Base-by-base conservation (phyloP, 2,888 invertebrate species). In the Thumatha senex region DNA sequence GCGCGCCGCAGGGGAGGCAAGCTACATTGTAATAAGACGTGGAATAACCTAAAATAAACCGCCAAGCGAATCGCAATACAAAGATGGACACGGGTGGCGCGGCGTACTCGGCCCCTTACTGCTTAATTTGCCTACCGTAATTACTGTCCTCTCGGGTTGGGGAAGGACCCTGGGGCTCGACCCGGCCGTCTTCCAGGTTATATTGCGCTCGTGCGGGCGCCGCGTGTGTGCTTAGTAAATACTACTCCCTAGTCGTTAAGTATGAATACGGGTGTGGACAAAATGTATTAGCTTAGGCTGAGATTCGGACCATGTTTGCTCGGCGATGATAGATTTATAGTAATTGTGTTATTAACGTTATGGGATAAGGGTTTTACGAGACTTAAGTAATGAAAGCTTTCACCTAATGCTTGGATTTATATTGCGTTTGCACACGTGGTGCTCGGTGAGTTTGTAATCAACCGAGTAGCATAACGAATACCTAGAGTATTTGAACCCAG, bases 71-170 rank as follows among this genome's bases (percentile, higher is more conserved):
- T 69, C 69, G 72, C 74, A 71, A 81, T 71, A 86, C 86, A 87
- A 87, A 87, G 89, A 89, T 87, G 89, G 89, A 87, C 88, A 88
- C 78, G 80, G 74, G 63, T 67, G 79, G 76, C 63, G 80, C 74
- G 77, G 63, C 58, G 53, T 55, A 54, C 51, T 63, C 50, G 48
- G 82, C 82, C 88, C 88, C 89, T 89, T 84, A 90, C 91, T 92
- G 92, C 92, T 92, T 92, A 92, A 92, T 92, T 92, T 92, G 92
- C 92, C 92, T 92, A 90, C 91, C 89, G 92, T 92, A 92, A 92
- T 92, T 92, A 92, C 92, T 92, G 91, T 91, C 91, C 89, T 89
- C 86, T 83, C 82, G 89, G 89, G 86, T 81, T 78, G 81, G 86
- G 88, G 85, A 81, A 82, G 81, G 82, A 82, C 84, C 88, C 86